These are phyloP conservation scores for Festucalex cinctus DNA, from an alignment of 2,113 vertebrate species.

Conservation along the genomic window DNA sequence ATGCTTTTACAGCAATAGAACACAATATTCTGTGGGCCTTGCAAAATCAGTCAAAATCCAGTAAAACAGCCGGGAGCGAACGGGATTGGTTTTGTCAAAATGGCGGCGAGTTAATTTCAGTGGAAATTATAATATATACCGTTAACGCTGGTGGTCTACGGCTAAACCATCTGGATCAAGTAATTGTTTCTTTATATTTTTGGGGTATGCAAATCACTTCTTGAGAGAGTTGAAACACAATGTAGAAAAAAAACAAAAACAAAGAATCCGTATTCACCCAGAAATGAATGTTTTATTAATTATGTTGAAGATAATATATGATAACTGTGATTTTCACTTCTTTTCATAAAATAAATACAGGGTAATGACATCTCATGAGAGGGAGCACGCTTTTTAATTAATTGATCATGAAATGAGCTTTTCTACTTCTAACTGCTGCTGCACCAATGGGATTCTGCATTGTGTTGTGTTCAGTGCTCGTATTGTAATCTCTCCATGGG, in stretches of 20 bases:
- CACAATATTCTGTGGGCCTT: too few species aligned
- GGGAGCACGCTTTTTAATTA: constrained; percentile 63
- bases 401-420: constrained; percentile 70
- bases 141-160: not conserved
- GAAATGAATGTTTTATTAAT: constrained; percentile 76
- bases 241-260: constrained; percentile 16
- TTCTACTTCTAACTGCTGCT: constrained; percentile 55
- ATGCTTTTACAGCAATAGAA: too few species aligned
- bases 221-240: constrained; percentile 50
- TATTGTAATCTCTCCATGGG: constrained; percentile 71
- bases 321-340: constrained; percentile 62
- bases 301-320: constrained; percentile 66
- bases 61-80: too few species aligned
- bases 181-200: constrained; percentile 49
- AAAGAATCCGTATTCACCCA: constrained; percentile 34
- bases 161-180: constrained; percentile 7
- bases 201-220: constrained; percentile 51
- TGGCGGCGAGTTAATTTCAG: constrained; percentile 4
- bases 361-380: constrained; percentile 53
- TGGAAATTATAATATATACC: not conserved
- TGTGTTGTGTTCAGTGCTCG: constrained; percentile 55
- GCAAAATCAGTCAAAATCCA: too few species aligned
- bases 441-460: constrained; percentile 55
- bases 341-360: constrained; percentile 65
- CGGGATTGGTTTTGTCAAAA: too few species aligned